Percentiles rank a stretch among this genome's conserved stretches.
Evolutionary conservation across 1,140 invertebrate genomes (phyloP).

Genomic region (Drosophila albomicans): DNA sequence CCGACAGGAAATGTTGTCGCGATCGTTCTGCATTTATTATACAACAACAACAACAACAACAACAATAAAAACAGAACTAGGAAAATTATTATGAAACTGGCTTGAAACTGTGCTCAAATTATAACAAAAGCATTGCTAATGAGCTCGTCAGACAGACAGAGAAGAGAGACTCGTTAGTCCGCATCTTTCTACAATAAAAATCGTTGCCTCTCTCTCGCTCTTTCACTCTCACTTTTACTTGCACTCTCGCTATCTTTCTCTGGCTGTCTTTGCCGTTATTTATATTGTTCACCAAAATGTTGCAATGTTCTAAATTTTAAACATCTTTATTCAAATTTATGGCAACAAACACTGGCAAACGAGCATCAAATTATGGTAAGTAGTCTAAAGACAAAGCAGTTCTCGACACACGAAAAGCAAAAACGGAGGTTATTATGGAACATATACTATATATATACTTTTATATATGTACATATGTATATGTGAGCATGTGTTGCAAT

Average conservation of each 20-base stretch:
- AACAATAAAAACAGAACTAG: background rate
- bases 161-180: constrained; percentile 31
- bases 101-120: constrained; percentile 28
- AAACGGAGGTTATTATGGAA: constrained; percentile 10
- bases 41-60: background rate
- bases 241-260: background rate
- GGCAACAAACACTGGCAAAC: constrained; percentile 17
- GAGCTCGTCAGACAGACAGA: constrained; percentile 12
- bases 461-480: background rate
- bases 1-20: constrained; percentile 15
- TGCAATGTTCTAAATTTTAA: constrained; percentile 29
- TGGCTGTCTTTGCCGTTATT: constrained; percentile 16
- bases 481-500: constrained; percentile 4
- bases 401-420: background rate
- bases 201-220: background rate
- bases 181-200: constrained; percentile 5
- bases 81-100: constrained; percentile 30
- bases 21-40: constrained; percentile 5
- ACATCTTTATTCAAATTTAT: constrained; percentile 41
- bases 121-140: constrained; percentile 58
- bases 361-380: constrained; percentile 33
- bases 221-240: background rate
- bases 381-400: background rate
- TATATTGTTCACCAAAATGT: constrained; percentile 10
- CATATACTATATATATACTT: background rate